phyloP scores from a whole-genome alignment of 2,888 invertebrate species.

The Augiades crinisus region DNA sequence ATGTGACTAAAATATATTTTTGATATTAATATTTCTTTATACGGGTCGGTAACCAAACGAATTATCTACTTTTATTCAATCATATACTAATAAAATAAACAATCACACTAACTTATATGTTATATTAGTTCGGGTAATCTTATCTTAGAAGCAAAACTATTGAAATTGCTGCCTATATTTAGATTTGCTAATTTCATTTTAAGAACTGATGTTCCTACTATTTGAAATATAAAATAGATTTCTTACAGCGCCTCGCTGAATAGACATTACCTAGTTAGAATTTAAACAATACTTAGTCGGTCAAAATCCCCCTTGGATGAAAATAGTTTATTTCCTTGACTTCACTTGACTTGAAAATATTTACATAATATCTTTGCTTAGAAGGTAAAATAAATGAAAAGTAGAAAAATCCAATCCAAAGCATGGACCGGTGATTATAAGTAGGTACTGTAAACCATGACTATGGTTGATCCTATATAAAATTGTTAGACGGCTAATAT shows the following conservation, averaged over 20 bases:
- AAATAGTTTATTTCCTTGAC: no score
- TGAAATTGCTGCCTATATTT: no score
- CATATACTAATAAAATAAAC: not conserved
- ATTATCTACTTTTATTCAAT: not conserved
- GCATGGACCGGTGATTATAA: not conserved
- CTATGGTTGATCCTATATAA: conserved; percentile 16
- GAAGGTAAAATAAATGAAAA: no score
- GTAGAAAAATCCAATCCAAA: not conserved
- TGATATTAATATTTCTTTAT: conserved; percentile 25
- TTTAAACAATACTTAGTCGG: no score
- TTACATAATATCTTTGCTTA: no score
- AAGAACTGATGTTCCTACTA: no score
- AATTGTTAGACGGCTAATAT: conserved; percentile 11
- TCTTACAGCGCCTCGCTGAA: no score
- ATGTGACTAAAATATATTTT: conserved; percentile 30
- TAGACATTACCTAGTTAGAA: no score
- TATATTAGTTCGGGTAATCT: not conserved
- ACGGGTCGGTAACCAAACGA: conserved; percentile 17
- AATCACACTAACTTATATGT: not conserved
- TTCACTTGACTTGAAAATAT: no score
- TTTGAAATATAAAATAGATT: no score
- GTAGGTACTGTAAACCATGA: conserved; percentile 6
- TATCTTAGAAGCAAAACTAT: not conserved
- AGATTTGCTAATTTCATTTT: no score
- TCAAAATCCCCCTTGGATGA: no score